phyloP scores from a whole-genome alignment of 1,140 invertebrate genomes.

The Homarus americanus region DNA sequence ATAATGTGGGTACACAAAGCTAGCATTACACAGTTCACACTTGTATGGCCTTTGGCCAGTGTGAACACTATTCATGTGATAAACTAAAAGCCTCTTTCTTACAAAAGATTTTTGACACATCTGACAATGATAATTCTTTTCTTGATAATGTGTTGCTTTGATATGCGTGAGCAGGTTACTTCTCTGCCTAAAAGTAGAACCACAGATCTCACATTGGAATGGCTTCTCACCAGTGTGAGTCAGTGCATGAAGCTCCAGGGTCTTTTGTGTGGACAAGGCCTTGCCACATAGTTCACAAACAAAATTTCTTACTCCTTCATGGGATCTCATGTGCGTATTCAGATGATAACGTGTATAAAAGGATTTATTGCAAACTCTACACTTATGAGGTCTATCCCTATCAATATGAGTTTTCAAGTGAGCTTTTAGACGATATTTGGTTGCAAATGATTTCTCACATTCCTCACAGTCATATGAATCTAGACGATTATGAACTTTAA shows the following conservation, averaged over 20 bases:
- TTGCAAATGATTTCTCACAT: slow-evolving; percentile 87
- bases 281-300: slow-evolving; percentile 83
- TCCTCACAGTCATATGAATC: slow-evolving; percentile 83
- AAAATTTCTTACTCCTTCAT: slow-evolving; percentile 83
- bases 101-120: slow-evolving; percentile 87
- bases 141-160: slow-evolving; percentile 87
- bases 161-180: slow-evolving; percentile 81
- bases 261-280: slow-evolving; percentile 83
- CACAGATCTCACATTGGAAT: slow-evolving; percentile 79
- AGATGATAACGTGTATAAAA: slow-evolving; percentile 87
- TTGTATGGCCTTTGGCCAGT: slow-evolving; percentile 88
- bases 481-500: slow-evolving; percentile 84
- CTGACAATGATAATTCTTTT: slow-evolving; percentile 81
- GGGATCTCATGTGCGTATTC: slow-evolving; percentile 73
- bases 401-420: slow-evolving; percentile 87
- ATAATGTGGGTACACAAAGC: slow-evolving; percentile 90
- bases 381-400: slow-evolving; percentile 84
- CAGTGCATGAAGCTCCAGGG: slow-evolving; percentile 88
- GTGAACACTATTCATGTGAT: slow-evolving; percentile 89
- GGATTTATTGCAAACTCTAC: slow-evolving; percentile 84
- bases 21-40: slow-evolving; percentile 85
- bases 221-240: slow-evolving; percentile 84
- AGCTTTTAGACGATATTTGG: slow-evolving; percentile 87
- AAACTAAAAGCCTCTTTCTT: slow-evolving; percentile 85
- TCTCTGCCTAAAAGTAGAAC: slow-evolving; percentile 77